Base-by-base conservation (phyloP, 2,888 invertebrate genomes). In the Tricholauxania praeusta region DNA sequence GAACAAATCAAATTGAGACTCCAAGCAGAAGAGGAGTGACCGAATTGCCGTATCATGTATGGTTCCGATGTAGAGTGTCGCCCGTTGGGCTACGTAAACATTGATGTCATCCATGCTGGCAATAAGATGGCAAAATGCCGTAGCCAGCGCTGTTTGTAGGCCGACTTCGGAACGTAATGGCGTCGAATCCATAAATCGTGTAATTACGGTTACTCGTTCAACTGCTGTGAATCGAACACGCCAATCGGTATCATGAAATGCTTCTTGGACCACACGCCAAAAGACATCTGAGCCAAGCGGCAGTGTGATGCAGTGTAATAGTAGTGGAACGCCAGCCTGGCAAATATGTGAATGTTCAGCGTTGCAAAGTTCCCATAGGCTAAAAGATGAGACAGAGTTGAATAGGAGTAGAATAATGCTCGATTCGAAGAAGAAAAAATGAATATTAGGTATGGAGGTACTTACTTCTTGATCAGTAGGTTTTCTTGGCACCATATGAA, bases 401-500 rank as follows among this genome's bases (percentile, higher is more conserved):
- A 28, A 28, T 28, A 28, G 28, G 32, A n/a, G 19, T 14, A 52
- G 65, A 22, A 22, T 28, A 52, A 66, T 1, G 7, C 15, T 19
- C 3, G 19, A 47, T 22, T 47, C 3, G 48, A 8, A 48, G 47
- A n/a, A 59, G 19, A 6, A 12, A 32, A 60, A 12, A n/a, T 7
- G 17, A 15, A 19, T 12, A 12, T 55, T n/a, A n/a, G n/a, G n/a
- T n/a, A 8, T 48, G 17, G 15, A 60, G 53, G 12, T 17, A 83
- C 89, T 87, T 88, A 96, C 96, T 95, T 96, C 84, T 96, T 96
- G 76, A 99, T 96, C 4, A 99, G 89, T 52, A 97, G 89, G 86
- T 97, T 97, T 87, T 98, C 97, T 86, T 99, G 97, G 78, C 96
- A 96, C 96, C 97, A 97, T 80, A 97, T 96, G 74, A 98, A 93